Percentiles rank a stretch among this genome's conserved stretches.
Conservation (phyloP, 2,888 invertebrate genomes). For the Danaus chrysippus region DNA sequence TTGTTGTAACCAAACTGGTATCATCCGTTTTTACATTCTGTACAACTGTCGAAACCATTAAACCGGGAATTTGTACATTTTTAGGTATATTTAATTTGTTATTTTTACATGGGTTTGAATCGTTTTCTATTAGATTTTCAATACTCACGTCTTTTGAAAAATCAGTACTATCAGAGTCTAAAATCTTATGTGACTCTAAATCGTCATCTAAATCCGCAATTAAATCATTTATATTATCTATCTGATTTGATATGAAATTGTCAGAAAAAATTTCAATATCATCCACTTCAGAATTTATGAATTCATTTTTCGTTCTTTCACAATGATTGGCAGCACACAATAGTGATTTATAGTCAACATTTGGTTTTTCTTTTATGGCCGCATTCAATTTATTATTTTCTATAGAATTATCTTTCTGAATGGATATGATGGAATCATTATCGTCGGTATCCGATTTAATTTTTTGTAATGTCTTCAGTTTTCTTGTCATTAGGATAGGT, state of each 20-base stretch:
- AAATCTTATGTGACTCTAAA: conserved; percentile 44
- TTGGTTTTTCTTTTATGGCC: conserved; percentile 6
- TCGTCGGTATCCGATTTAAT: conserved; percentile 53
- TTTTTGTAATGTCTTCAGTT: conserved; percentile 42
- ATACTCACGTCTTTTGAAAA: conserved; percentile 51
- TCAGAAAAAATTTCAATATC: conserved; percentile 63
- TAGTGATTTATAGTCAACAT: not conserved
- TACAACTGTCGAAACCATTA: not conserved
- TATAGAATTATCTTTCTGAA: conserved; percentile 15
- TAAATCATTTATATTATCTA: conserved; percentile 60
- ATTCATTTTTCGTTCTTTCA: conserved; percentile 19
- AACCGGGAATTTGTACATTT: conserved; percentile 1
- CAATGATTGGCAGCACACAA: conserved; percentile 10
- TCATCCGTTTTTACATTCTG: not conserved
- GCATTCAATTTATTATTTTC: conserved; percentile 2
- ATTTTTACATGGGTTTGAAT: conserved; percentile 37
- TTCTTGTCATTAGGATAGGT: conserved; percentile 35
- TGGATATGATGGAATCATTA: conserved; percentile 13
- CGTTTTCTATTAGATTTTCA: conserved; percentile 51
- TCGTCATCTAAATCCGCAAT: conserved; percentile 64
- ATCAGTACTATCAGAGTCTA: conserved; percentile 36
- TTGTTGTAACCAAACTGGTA: too few species aligned
- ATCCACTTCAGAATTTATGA: conserved; percentile 50
- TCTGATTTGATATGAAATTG: conserved; percentile 52
- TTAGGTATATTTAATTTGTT: conserved; percentile 17